Evolutionary conservation across 1,140 invertebrate genomes (phyloP).

Genomic region (Diprion similis): DNA sequence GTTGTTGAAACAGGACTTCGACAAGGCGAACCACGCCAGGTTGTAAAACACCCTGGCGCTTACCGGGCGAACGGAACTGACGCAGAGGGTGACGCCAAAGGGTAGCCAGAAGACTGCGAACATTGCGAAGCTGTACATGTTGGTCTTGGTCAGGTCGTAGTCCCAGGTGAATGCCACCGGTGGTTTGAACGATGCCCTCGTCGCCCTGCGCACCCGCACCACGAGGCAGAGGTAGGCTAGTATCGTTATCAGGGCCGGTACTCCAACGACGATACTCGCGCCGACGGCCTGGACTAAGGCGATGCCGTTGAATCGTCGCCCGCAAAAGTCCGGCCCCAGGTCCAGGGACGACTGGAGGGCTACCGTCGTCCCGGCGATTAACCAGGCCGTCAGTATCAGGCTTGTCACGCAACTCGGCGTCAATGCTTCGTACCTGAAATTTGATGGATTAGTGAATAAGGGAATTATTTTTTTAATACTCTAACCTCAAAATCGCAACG

Average conservation of each 20-base stretch:
- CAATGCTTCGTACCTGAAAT: conserved; percentile 52
- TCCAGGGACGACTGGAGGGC: conserved; percentile 64
- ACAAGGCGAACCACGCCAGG: conserved; percentile 72
- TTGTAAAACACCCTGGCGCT: conserved; percentile 67
- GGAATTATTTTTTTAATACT: no score
- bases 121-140: conserved; percentile 69
- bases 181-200: conserved; percentile 67
- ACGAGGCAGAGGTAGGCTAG: conserved; percentile 60
- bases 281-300: conserved; percentile 61
- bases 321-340: conserved; percentile 72
- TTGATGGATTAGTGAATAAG: neutral
- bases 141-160: conserved; percentile 68
- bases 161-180: conserved; percentile 71
- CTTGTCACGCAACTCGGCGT: conserved; percentile 63
- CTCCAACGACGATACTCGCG: conserved; percentile 62
- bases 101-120: conserved; percentile 76
- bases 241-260: conserved; percentile 63
- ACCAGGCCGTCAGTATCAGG: conserved; percentile 64
- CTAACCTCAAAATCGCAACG: no score
- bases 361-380: conserved; percentile 57
- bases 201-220: conserved; percentile 56
- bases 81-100: conserved; percentile 64
- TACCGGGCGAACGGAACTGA: conserved; percentile 61
- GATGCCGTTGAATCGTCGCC: conserved; percentile 51
- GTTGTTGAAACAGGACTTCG: conserved; percentile 73